phyloP scores from a whole-genome alignment of 2,888 invertebrate genomes.

The Luperina nickerlii region DNA sequence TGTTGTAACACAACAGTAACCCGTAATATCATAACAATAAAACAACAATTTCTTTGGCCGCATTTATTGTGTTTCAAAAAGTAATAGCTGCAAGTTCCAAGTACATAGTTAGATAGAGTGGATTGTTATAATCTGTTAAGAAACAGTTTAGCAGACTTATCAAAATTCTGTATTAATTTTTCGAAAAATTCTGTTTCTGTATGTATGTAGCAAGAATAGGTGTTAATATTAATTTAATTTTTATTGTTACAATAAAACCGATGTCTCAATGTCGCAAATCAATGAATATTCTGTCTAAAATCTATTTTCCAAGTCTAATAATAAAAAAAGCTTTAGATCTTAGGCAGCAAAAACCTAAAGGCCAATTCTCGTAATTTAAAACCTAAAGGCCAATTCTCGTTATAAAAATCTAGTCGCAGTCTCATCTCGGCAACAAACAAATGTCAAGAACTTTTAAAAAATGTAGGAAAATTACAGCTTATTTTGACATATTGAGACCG shows the following conservation, averaged over 20 bases:
- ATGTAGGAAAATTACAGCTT: too few relatives aligned
- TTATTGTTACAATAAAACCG: background rate
- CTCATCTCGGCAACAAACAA: too few relatives aligned
- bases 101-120: constrained; percentile 50
- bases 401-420: too few relatives aligned
- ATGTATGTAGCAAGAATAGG: background rate
- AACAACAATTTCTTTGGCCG: constrained; percentile 65
- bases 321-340: background rate
- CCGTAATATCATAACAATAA: constrained; percentile 62
- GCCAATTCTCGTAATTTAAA: too few relatives aligned
- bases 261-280: background rate
- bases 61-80: constrained; percentile 61
- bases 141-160: constrained; percentile 32
- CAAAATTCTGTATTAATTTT: constrained; percentile 13
- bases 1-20: constrained; percentile 70
- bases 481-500: too few relatives aligned
- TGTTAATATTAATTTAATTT: constrained; percentile 1
- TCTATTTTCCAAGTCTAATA: constrained; percentile 1
- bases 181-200: background rate
- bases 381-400: too few relatives aligned
- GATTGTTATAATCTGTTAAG: constrained; percentile 42
- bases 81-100: constrained; percentile 54
- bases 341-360: constrained; percentile 3
- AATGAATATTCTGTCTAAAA: constrained; percentile 2
- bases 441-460: too few relatives aligned